These are phyloP conservation scores for Drosophila silvestris DNA, from an alignment of 2,888 invertebrate genomes.

Conservation along the genomic window DNA sequence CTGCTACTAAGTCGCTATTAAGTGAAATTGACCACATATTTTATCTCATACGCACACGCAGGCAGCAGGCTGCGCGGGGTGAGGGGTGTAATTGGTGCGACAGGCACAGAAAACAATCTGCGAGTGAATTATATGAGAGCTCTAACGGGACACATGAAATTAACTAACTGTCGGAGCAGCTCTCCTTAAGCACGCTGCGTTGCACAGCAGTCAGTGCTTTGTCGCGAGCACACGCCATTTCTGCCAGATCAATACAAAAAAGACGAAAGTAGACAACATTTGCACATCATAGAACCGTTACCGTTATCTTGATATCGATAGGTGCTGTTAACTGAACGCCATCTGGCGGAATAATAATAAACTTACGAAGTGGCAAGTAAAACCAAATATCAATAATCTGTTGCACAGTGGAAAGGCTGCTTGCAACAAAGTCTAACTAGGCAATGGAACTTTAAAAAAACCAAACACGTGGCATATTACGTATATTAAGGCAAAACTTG, in stretches of 20 bases:
- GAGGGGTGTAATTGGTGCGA: constrained; percentile 50
- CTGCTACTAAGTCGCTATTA: constrained; percentile 81
- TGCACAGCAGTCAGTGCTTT: neutral
- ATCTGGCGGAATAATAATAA: neutral
- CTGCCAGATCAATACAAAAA: constrained; percentile 12
- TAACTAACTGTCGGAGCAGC: constrained; percentile 20
- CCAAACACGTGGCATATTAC: neutral
- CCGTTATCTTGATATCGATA: neutral
- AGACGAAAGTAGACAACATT: neutral
- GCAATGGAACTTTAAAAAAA: neutral
- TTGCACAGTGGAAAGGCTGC: neutral
- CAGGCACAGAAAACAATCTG: constrained; percentile 56
- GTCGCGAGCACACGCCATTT: neutral
- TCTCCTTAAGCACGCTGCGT: neutral
- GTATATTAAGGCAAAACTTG: too few species aligned
- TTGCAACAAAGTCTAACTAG: neutral
- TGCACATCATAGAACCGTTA: neutral
- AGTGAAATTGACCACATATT: constrained; percentile 84
- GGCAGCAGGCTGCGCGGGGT: constrained; percentile 24
- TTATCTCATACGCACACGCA: constrained; percentile 77
- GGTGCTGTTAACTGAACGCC: neutral
- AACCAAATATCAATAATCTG: neutral
- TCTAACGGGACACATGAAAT: constrained; percentile 42
- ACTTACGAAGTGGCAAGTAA: neutral
- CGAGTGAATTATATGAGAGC: constrained; percentile 56